These are phyloP conservation scores for Fistularia commersonii DNA, from an alignment of 2,797 vertebrate species.

Conservation along the genomic window DNA sequence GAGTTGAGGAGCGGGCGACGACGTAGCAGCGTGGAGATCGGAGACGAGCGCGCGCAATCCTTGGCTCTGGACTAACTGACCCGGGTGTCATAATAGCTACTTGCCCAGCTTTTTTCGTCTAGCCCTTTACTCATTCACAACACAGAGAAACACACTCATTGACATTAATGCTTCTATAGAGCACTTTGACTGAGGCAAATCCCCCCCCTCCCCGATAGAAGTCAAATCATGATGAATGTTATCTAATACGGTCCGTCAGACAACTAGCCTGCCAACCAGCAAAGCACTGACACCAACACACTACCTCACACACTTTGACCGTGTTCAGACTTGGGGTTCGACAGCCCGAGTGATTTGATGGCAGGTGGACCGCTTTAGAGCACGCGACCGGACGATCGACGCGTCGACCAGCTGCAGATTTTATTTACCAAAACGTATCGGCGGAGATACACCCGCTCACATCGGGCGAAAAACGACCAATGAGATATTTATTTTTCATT, in stretches of 20 bases:
- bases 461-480: too few species aligned
- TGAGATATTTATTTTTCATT: too few species aligned
- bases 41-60: slow-evolving; percentile 23
- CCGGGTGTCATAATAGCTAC: slow-evolving; percentile 35
- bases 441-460: too few species aligned
- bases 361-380: too few species aligned
- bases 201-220: slow-evolving; percentile 22
- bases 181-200: slow-evolving; percentile 68
- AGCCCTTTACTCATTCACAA: slow-evolving; percentile 65
- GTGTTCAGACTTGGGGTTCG: slow-evolving; percentile 30
- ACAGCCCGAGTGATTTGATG: slow-evolving; percentile 19
- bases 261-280: slow-evolving; percentile 69
- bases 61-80: slow-evolving; percentile 44
- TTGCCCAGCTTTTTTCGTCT: slow-evolving; percentile 47
- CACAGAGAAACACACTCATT: slow-evolving; percentile 54
- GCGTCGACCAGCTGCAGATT: too few species aligned
- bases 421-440: too few species aligned
- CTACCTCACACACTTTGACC: slow-evolving; percentile 76
- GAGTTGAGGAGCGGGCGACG: slow-evolving; percentile 72
- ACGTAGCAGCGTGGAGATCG: slow-evolving; percentile 12
- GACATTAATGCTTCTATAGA: slow-evolving; percentile 58
- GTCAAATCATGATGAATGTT: slow-evolving; percentile 68
- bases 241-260: slow-evolving; percentile 53
- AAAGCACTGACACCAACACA: slow-evolving; percentile 81
- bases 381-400: too few species aligned